phyloP scores from a whole-genome alignment of 1,140 invertebrate genomes.

The Lepeophtheirus salmonis region DNA sequence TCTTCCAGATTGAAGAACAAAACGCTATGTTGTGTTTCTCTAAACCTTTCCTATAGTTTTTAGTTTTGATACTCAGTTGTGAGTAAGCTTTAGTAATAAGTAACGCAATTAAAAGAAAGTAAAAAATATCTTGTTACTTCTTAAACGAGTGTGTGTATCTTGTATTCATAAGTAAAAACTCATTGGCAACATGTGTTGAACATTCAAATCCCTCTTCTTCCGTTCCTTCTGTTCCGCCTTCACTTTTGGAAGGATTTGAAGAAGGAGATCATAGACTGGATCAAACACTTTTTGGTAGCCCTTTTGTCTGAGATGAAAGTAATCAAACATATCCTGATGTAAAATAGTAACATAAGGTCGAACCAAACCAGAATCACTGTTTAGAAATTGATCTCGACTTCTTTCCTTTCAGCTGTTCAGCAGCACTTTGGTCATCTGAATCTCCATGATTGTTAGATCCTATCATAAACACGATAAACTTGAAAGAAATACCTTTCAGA shows the following conservation, averaged over 20 bases:
- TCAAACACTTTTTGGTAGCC: constrained; percentile 65
- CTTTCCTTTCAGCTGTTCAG: constrained; percentile 27
- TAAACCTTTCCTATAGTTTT: too few species aligned
- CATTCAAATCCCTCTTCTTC: constrained; percentile 3
- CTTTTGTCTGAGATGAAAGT: constrained; percentile 57
- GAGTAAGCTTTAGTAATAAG: too few species aligned
- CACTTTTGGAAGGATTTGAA: constrained; percentile 52
- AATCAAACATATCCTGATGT: constrained; percentile 72
- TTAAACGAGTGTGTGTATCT: too few species aligned
- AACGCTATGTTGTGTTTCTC: too few species aligned
- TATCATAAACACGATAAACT: constrained; percentile 64
- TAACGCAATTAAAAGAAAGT: too few species aligned
- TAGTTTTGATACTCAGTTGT: too few species aligned
- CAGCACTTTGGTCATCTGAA: constrained; percentile 51
- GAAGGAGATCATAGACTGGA: constrained; percentile 50
- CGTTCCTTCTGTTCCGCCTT: constrained; percentile 23
- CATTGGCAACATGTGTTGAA: too few species aligned
- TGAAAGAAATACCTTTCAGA: constrained; percentile 73
- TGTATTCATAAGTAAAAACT: too few species aligned
- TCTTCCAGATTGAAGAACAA: too few species aligned
- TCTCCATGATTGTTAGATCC: constrained; percentile 68
- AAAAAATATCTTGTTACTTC: too few species aligned
- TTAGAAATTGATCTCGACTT: constrained; percentile 43
- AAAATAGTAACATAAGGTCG: constrained; percentile 46
- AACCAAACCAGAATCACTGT: constrained; percentile 52